These are phyloP conservation scores for Aldrovandia affinis DNA, from an alignment of 2,797 vertebrate species.

Conservation along the genomic window DNA sequence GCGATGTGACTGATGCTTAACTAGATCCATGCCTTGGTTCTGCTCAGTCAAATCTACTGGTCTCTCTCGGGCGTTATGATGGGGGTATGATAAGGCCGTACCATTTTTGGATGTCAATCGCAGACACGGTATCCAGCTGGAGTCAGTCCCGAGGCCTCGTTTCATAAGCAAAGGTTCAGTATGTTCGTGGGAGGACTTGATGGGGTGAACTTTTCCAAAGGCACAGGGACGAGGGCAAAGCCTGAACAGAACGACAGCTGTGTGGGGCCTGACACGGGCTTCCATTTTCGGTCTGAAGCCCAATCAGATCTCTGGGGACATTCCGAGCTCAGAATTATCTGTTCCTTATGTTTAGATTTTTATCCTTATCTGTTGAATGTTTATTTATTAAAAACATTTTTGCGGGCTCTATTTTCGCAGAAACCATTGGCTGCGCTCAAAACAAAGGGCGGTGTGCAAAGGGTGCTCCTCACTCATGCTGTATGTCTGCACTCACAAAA, in stretches of 20 bases:
- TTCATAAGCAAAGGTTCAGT: too few species aligned
- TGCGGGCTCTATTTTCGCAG: neutral
- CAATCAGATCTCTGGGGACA: neutral
- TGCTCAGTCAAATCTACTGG: neutral
- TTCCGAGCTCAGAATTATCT: neutral
- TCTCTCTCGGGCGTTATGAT: neutral
- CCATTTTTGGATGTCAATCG: constrained; percentile 15
- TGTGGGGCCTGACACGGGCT: neutral
- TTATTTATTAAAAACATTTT: neutral
- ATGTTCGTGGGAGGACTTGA: too few species aligned
- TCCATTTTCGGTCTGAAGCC: neutral
- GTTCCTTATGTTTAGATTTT: neutral
- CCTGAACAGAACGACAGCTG: neutral
- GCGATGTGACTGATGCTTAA: neutral
- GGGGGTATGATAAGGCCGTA: neutral
- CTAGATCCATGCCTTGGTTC: neutral
- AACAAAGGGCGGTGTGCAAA: neutral
- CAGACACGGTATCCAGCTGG: constrained; percentile 15
- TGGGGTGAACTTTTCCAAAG: neutral
- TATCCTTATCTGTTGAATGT: neutral
- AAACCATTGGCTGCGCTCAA: neutral
- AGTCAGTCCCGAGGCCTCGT: neutral
- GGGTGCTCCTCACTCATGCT: neutral
- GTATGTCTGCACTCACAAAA: neutral
- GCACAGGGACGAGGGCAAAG: neutral